phyloP scores from a whole-genome alignment of 2,113 vertebrate species.

The Callithrix jacchus region DNA sequence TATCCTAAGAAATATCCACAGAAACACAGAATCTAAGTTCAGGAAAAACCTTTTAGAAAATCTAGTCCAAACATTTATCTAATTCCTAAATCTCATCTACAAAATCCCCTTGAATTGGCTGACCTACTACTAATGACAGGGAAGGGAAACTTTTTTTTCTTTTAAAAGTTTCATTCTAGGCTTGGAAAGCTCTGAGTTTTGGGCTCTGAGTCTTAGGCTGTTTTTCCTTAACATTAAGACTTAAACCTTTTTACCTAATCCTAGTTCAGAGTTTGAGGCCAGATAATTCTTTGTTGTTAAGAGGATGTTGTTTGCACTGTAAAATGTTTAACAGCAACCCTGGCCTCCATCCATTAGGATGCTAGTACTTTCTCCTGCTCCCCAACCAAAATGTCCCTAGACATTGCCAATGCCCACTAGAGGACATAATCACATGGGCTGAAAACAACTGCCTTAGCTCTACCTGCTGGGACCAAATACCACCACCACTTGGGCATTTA shows the following conservation, averaged over 20 bases:
- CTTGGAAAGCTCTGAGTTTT: background rate
- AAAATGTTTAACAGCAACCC: background rate
- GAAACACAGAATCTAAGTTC: background rate
- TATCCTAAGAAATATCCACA: background rate
- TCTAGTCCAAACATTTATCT: background rate
- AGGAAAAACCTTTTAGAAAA: background rate
- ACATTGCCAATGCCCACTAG: background rate
- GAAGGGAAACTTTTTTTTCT: background rate
- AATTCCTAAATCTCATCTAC: conserved; percentile 12
- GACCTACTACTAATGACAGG: background rate
- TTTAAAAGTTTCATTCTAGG: background rate
- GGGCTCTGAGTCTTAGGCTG: background rate
- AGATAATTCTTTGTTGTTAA: background rate
- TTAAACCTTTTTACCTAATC: background rate
- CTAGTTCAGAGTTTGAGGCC: background rate
- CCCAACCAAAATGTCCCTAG: background rate
- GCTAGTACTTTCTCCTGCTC: background rate
- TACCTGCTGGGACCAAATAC: background rate
- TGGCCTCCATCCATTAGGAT: background rate
- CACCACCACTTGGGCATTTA: background rate
- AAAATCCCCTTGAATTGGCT: background rate
- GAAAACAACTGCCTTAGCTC: background rate
- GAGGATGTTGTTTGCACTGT: background rate
- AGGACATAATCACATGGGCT: background rate
- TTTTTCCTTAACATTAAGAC: background rate